Percentiles rank a stretch among this genome's conserved stretches.
phyloP scores from a whole-genome alignment of 2,113 vertebrate species.

The Centropristis striata region DNA sequence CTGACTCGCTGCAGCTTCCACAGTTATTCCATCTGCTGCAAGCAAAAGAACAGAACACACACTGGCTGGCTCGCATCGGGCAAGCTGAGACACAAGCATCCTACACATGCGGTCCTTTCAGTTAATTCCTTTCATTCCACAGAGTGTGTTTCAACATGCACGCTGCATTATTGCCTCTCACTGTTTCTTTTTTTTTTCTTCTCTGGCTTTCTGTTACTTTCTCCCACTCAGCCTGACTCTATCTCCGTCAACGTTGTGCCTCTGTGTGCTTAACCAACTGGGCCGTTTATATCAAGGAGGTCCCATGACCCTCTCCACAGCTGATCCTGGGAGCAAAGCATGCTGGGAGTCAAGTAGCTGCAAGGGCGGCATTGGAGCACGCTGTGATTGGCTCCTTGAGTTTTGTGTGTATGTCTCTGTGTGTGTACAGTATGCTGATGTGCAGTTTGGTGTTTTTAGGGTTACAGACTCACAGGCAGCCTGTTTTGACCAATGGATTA shows the following conservation, averaged over 20 bases:
- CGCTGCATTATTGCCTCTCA: conserved; percentile 30
- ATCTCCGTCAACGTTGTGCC: conserved; percentile 26
- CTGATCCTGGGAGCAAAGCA: conserved; percentile 74
- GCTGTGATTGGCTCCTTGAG: conserved; percentile 58
- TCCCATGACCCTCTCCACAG: conserved; percentile 70
- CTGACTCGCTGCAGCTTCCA: conserved; percentile 37
- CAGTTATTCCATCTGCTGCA: conserved; percentile 10
- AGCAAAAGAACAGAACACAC: conserved; percentile 18
- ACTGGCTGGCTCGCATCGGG: conserved; percentile 7
- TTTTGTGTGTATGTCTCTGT: conserved; percentile 43
- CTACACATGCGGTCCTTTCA: conserved; percentile 55
- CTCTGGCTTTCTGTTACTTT: conserved; percentile 27
- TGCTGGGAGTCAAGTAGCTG: conserved; percentile 68
- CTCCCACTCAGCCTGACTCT: conserved; percentile 12
- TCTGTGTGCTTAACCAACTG: conserved; percentile 42
- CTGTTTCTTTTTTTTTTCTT: conserved; percentile 14
- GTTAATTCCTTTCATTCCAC: conserved; percentile 85
- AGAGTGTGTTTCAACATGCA: conserved; percentile 78
- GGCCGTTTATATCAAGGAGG: conserved; percentile 39
- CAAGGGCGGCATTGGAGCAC: conserved; percentile 24
- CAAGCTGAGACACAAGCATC: conserved; percentile 75
- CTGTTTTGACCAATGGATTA: conserved; percentile 83
- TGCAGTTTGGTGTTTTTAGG: conserved; percentile 85
- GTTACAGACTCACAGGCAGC: conserved; percentile 76
- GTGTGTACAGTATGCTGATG: conserved; percentile 72